phyloP scores from a whole-genome alignment of 1,140 invertebrate genomes.

The Papilio polytes region DNA sequence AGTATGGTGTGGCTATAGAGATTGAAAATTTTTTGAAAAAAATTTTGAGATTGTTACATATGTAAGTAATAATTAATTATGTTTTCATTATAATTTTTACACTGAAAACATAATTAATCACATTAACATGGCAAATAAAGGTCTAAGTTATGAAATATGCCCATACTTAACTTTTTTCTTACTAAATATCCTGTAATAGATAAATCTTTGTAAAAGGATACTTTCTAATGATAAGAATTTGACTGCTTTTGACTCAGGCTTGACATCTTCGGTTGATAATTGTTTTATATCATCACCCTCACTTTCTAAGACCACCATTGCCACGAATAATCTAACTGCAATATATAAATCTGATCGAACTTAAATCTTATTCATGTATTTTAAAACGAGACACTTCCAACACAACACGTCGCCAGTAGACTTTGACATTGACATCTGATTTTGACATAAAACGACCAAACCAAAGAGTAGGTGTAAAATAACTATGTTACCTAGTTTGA shows the following conservation, averaged over 20 bases:
- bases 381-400: neutral
- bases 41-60: no score
- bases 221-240: constrained; percentile 74
- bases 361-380: neutral
- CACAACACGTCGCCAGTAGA: constrained; percentile 44
- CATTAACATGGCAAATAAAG: no score
- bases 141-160: no score
- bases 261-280: constrained; percentile 60
- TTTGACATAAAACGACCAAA: neutral
- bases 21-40: no score
- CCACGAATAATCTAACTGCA: neutral
- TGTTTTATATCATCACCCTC: constrained; percentile 67
- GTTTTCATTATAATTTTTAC: no score
- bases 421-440: constrained; percentile 38
- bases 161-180: no score
- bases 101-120: no score
- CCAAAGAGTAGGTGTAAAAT: constrained; percentile 35
- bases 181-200: neutral
- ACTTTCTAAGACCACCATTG: constrained; percentile 71
- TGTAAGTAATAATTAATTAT: no score
- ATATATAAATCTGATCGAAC: neutral
- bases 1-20: neutral
- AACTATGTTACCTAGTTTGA: no score
- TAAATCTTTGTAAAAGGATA: constrained; percentile 66
- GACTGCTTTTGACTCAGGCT: constrained; percentile 63